Evolutionary conservation across 2,113 vertebrate species (phyloP).

Genomic region (Nesogale talazaci): DNA sequence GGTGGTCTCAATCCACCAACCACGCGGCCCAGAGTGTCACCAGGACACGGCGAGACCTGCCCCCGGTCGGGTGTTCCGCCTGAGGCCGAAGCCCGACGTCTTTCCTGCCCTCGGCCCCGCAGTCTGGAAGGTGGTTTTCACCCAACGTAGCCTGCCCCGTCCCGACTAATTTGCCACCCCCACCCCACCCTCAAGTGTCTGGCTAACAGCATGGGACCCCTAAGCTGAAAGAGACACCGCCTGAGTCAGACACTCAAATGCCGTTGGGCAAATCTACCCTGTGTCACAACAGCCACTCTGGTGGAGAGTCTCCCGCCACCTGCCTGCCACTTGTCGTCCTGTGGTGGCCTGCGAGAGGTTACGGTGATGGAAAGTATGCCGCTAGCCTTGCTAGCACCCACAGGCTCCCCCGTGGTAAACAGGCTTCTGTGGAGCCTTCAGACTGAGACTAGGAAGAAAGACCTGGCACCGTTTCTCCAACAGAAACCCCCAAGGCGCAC

Average conservation of each 20-base stretch:
- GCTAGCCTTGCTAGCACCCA: background rate
- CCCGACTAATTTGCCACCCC: background rate
- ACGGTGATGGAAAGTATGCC: background rate
- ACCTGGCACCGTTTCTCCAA: background rate
- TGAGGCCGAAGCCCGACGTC: background rate
- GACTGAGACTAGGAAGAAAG: background rate
- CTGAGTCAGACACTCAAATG: background rate
- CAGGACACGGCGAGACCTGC: too few species aligned
- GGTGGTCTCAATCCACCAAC: too few species aligned
- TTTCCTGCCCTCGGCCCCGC: background rate
- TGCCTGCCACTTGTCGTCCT: background rate
- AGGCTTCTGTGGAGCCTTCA: background rate
- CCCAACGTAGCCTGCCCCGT: fast-evolving
- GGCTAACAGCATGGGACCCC: background rate
- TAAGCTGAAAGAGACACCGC: background rate
- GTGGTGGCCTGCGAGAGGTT: background rate
- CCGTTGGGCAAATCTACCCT: background rate
- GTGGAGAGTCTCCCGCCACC: background rate
- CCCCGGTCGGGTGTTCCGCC: too few species aligned
- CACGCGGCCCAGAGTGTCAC: too few species aligned
- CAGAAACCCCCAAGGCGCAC: background rate
- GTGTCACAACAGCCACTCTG: too few species aligned
- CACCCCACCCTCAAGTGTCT: fast-evolving
- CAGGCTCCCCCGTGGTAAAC: background rate
- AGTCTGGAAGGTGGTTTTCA: background rate